These are phyloP conservation scores for Hydrocynus forskahlii DNA, from an alignment of 2,797 vertebrate genomes.

Conservation along the genomic window DNA sequence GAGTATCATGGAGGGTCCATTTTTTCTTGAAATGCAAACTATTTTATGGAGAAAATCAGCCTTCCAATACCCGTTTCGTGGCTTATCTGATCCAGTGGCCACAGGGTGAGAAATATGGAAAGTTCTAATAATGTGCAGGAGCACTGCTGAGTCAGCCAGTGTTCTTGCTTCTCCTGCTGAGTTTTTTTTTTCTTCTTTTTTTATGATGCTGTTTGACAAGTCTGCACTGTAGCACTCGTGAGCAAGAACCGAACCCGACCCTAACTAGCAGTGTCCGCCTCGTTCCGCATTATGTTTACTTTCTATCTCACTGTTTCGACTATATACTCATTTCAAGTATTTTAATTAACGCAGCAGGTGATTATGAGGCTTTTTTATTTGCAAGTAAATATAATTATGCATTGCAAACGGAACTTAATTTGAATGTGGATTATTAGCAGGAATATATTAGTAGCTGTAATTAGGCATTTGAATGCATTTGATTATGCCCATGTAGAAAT, in stretches of 20 bases:
- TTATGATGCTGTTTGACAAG: slow-evolving; percentile 40
- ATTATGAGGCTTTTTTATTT: slow-evolving; percentile 3
- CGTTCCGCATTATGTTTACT: background rate
- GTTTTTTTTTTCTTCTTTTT: slow-evolving; percentile 21
- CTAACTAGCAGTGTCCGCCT: background rate
- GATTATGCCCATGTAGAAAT: slow-evolving; percentile 4
- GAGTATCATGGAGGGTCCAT: background rate
- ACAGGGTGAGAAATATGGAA: slow-evolving; percentile 44
- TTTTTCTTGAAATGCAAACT: slow-evolving; percentile 1
- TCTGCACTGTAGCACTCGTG: slow-evolving; percentile 21
- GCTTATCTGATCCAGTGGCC: slow-evolving; percentile 34
- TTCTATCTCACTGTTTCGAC: background rate
- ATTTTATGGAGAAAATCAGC: slow-evolving; percentile 27
- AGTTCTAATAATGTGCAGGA: slow-evolving; percentile 33
- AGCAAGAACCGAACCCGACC: slow-evolving; percentile 1
- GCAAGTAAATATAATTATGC: slow-evolving; percentile 19
- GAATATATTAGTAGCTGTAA: slow-evolving; percentile 9
- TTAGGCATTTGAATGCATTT: slow-evolving; percentile 1
- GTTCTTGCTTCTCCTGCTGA: slow-evolving; percentile 38
- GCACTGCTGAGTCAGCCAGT: slow-evolving; percentile 40
- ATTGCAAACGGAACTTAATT: slow-evolving; percentile 19
- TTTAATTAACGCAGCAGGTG: background rate
- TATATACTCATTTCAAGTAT: background rate
- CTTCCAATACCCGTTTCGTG: slow-evolving; percentile 23
- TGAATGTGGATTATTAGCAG: background rate